Conservation (phyloP, 2,888 invertebrate species). For the Thymelicus acteon region DNA sequence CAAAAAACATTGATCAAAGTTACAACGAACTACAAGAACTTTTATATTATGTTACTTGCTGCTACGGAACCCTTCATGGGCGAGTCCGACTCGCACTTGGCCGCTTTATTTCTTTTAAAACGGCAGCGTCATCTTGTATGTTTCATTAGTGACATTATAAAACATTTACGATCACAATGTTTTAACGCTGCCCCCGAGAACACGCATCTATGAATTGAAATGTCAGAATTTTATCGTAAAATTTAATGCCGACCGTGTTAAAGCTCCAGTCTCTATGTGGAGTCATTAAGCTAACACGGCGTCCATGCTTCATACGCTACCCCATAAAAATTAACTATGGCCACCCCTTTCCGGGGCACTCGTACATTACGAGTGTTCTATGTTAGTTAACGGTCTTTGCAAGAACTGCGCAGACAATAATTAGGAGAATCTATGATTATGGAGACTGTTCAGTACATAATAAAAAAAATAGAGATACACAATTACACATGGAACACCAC, state of each 20-base stretch:
- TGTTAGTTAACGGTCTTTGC: conserved; percentile 18
- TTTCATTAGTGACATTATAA: conserved; percentile 14
- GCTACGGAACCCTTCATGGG: too few relatives aligned
- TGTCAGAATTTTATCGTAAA: conserved; percentile 33
- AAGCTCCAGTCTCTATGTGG: conserved; percentile 52
- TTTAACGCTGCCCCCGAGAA: conserved; percentile 7
- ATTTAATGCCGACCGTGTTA: conserved; percentile 27
- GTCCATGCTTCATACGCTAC: conserved; percentile 56
- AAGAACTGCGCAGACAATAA: background rate
- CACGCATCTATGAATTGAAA: conserved; percentile 17
- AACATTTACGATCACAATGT: conserved; percentile 11
- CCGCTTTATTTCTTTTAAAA: too few relatives aligned
- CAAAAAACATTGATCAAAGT: too few relatives aligned
- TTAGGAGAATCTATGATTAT: background rate
- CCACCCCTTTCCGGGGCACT: conserved; percentile 37
- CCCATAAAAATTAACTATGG: conserved; percentile 58
- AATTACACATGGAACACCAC: too few relatives aligned
- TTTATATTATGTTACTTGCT: too few relatives aligned
- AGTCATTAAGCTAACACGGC: conserved; percentile 57
- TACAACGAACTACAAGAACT: too few relatives aligned
- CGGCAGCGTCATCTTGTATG: too few relatives aligned
- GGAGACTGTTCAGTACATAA: too few relatives aligned
- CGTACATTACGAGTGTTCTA: conserved; percentile 22
- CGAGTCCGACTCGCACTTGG: too few relatives aligned
- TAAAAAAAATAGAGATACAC: too few relatives aligned